These are phyloP conservation scores for Paramormyrops hopkinsi DNA, from an alignment of 2,797 vertebrate species.

Conservation along the genomic window DNA sequence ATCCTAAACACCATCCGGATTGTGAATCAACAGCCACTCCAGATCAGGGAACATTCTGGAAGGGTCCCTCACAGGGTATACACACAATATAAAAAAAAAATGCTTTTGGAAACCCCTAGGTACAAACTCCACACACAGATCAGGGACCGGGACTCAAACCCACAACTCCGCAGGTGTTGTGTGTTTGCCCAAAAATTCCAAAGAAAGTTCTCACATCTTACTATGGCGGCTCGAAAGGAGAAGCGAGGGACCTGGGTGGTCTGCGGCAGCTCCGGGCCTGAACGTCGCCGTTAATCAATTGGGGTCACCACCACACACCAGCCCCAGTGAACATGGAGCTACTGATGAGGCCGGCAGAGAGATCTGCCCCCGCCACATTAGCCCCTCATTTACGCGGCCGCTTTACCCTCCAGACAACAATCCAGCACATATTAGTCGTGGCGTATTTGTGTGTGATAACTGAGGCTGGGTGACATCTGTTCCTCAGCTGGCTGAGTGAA, in stretches of 20 bases:
- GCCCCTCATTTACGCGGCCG: not conserved
- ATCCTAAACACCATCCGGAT: not conserved
- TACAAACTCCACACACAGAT: not conserved
- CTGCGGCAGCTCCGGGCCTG: not conserved
- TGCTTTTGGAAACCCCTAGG: not conserved
- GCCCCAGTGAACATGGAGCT: not conserved
- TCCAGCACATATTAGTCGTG: conserved; percentile 7
- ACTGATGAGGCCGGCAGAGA: not conserved
- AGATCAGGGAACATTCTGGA: not conserved
- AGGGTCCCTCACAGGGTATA: not conserved
- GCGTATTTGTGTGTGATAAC: conserved; percentile 6
- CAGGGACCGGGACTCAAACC: not conserved
- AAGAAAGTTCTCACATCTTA: not conserved
- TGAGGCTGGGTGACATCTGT: conserved; percentile 42
- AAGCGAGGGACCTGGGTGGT: not conserved
- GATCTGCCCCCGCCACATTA: not conserved
- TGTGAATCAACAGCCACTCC: not conserved
- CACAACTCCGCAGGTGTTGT: not conserved
- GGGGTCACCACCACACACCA: not conserved
- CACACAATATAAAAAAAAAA: not conserved
- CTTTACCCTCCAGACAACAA: conserved; percentile 3
- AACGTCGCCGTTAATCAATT: not conserved
- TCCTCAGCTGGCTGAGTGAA: conserved; percentile 14
- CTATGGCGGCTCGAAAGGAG: not conserved
- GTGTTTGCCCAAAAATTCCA: not conserved